Percentiles rank a stretch among this genome's conserved stretches.
These are phyloP conservation scores for Odontomyia ornata DNA, from an alignment of 2,888 invertebrate genomes.

Conservation along the genomic window DNA sequence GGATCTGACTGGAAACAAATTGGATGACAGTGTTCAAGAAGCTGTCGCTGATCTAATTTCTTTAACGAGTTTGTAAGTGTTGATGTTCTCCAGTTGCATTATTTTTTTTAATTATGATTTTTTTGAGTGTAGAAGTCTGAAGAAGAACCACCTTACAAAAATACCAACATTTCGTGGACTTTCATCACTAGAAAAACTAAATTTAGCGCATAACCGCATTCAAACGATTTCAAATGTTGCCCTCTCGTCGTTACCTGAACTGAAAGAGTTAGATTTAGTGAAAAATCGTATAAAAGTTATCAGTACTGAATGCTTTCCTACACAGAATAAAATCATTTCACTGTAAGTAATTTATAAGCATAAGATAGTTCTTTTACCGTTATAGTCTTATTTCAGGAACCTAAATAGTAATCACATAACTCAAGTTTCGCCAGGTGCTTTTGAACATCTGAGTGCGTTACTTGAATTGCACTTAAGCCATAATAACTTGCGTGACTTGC, in stretches of 20 bases:
- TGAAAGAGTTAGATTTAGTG: constrained; percentile 63
- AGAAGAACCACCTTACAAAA: constrained; percentile 80
- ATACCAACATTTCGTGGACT: constrained; percentile 84
- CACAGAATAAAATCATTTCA: constrained; percentile 61
- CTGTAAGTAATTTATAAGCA: constrained; percentile 44
- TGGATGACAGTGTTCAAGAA: constrained; percentile 65
- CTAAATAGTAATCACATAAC: constrained; percentile 78
- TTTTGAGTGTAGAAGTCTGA: constrained; percentile 65
- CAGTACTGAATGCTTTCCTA: constrained; percentile 66
- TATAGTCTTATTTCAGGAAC: constrained; percentile 66
- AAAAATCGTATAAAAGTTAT: constrained; percentile 64
- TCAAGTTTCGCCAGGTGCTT: constrained; percentile 74
- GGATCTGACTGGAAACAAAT: constrained; percentile 69
- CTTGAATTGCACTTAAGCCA: constrained; percentile 81
- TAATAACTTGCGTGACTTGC: constrained; percentile 75
- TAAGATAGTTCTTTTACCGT: constrained; percentile 27
- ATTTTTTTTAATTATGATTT: neutral
- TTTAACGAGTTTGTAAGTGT: constrained; percentile 66
- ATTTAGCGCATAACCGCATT: constrained; percentile 84
- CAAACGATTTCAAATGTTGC: constrained; percentile 83
- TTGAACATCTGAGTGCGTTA: constrained; percentile 76
- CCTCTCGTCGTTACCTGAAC: constrained; percentile 76
- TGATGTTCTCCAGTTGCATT: neutral
- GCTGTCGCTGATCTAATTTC: constrained; percentile 65
- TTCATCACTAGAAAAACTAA: constrained; percentile 75